Evolutionary conservation across 2,797 vertebrate genomes (phyloP), one percentile per base, ranked within the genome.

Genomic region (Galagoides demidoff): DNA sequence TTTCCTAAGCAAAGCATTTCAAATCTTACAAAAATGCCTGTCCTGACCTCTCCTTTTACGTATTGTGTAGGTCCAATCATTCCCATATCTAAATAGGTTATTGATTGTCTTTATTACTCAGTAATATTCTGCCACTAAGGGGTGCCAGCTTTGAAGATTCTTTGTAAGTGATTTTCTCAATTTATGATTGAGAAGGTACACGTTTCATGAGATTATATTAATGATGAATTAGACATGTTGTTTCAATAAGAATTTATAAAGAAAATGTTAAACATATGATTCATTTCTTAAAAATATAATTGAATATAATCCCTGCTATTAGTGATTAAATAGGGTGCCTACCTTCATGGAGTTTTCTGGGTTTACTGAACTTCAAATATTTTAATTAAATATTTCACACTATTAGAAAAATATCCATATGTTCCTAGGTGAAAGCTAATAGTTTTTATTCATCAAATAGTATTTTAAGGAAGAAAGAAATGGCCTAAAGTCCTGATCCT

Each of bases 401-500:
- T 25, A 19, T 34, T 55, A 66, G 20, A 92, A 83, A 95, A 57
- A 70, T 22, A 84, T 45, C 23, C 34, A 11, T 81, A 59, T 16
- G 25, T 61, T 19, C 16, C 5, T 79, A 71, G 17, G 2, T 79
- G 29, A 88, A 61, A 73, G 8, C 45, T 39, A 61, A 55, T 39
- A 23, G 1, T 63, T 85, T 68, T 83, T 86, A 85, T 74, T 79
- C 20, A 76, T 3, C 29, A 92, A 68, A 70, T 52, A 39, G 1
- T 78, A 37, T 95, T 89, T 90, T 13, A 90, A 61, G 43, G 7
- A 79, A 78, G 17, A 20, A 68, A 93, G 11, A 19, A 95, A 49
- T 29, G 64, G 1, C 14, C 66, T 94, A 61, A 76, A 31, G 1
- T 57, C 9, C 29, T 95, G 1, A 20, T 73, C 1, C 1, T 77